Percentiles rank a stretch among this genome's conserved stretches.
These are phyloP conservation scores for Labeo catla DNA, from an alignment of 2,113 vertebrate genomes.

Conservation along the genomic window DNA sequence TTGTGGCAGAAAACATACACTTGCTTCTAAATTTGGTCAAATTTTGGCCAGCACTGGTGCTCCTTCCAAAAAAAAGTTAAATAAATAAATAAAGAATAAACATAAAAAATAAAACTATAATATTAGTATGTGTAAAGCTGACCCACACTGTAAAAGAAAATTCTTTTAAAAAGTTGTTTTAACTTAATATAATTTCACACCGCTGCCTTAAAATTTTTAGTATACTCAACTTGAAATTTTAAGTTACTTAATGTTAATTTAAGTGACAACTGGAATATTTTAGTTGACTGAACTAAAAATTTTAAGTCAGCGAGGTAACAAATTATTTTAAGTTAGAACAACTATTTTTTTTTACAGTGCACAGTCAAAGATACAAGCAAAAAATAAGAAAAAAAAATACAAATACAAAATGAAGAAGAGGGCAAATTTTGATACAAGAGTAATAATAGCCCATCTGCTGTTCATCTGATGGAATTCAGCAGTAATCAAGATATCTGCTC, in stretches of 20 bases:
- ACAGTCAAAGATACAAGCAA: background rate
- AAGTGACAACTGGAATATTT: no score
- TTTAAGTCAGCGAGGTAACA: no score
- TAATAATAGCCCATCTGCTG: slow-evolving; percentile 25
- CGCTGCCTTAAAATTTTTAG: no score
- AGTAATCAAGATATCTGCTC: slow-evolving; percentile 44
- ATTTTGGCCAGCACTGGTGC: background rate
- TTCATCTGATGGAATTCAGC: slow-evolving; percentile 41
- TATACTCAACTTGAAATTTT: no score
- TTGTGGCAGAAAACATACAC: background rate
- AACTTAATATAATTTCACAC: no score
- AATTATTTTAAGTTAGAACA: no score
- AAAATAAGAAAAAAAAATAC: background rate
- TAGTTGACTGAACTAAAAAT: no score
- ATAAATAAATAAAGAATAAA: background rate
- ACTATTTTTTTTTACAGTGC: no score
- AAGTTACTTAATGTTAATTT: no score
- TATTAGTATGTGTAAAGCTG: background rate
- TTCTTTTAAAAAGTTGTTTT: no score
- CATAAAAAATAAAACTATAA: background rate
- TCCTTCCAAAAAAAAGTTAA: background rate
- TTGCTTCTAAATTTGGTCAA: background rate
- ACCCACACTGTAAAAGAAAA: no score
- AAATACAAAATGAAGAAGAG: background rate
- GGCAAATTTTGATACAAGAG: background rate